phyloP scores from a whole-genome alignment of 2,888 invertebrate genomes.

The Eremobia ochroleuca region DNA sequence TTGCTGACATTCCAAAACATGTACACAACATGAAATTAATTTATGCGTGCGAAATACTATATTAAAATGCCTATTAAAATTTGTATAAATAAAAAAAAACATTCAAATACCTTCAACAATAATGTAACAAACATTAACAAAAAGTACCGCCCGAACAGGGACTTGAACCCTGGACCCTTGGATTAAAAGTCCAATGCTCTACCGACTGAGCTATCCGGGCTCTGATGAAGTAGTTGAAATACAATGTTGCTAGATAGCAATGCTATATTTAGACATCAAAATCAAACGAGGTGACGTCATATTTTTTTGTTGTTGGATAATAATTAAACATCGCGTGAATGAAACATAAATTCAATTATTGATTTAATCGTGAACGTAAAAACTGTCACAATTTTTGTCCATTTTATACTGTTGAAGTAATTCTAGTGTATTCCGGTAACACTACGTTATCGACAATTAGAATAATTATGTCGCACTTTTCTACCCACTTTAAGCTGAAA shows the following conservation, averaged over 20 bases:
- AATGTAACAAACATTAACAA: slow-evolving; percentile 29
- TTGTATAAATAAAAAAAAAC: background rate
- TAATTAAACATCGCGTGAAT: slow-evolving; percentile 8
- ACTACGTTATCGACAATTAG: background rate
- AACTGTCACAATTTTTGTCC: background rate
- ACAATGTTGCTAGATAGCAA: no score
- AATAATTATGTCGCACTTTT: background rate
- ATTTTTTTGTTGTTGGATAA: slow-evolving; percentile 20
- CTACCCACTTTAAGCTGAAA: background rate
- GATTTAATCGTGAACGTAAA: background rate
- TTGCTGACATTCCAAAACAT: background rate
- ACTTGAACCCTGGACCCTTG: slow-evolving; percentile 92
- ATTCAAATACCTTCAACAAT: no score
- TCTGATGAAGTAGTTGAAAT: slow-evolving; percentile 16
- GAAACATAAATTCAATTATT: background rate
- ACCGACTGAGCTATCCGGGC: slow-evolving; percentile 92
- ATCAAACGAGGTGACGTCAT: slow-evolving; percentile 33
- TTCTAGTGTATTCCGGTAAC: background rate
- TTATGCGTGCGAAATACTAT: background rate
- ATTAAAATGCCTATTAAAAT: background rate
- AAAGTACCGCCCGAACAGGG: slow-evolving; percentile 89
- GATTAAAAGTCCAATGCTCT: slow-evolving; percentile 92
- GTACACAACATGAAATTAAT: background rate
- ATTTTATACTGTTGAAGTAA: background rate
- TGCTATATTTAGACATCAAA: background rate